Conservation (phyloP, 2,888 invertebrate species). For the Holacanthella duospinosa region DNA sequence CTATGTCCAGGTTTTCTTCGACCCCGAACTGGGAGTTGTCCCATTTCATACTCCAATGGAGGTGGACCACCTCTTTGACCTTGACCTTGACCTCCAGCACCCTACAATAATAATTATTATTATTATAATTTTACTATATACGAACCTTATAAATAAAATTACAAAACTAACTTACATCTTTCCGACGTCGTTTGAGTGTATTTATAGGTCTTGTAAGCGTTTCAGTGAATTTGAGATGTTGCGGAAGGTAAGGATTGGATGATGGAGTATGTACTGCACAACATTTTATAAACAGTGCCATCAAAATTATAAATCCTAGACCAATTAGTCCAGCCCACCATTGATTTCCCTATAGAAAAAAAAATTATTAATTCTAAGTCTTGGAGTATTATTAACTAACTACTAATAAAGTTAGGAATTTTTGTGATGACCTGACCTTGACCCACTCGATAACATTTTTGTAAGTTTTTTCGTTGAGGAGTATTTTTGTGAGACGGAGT, state of each 20-base stretch:
- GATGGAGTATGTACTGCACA: conserved; percentile 10
- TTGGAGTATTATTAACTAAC: too few relatives aligned
- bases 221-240: conserved; percentile 6
- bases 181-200: neutral
- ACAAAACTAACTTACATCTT: neutral
- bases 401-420: neutral
- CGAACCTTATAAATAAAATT: neutral
- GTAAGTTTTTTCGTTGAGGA: neutral
- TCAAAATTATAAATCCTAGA: neutral
- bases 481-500: neutral
- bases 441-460: neutral
- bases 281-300: conserved; percentile 5
- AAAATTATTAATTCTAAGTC: neutral
- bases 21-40: neutral
- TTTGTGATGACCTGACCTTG: neutral
- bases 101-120: neutral
- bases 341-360: conserved; percentile 1
- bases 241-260: conserved; percentile 8
- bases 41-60: neutral
- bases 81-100: neutral
- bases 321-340: neutral
- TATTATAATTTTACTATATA: neutral
- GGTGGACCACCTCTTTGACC: too few relatives aligned
- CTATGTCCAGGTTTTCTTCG: neutral
- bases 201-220: neutral